phyloP scores from a whole-genome alignment of 2,797 vertebrate species.

The Phalloptychus januarius region DNA sequence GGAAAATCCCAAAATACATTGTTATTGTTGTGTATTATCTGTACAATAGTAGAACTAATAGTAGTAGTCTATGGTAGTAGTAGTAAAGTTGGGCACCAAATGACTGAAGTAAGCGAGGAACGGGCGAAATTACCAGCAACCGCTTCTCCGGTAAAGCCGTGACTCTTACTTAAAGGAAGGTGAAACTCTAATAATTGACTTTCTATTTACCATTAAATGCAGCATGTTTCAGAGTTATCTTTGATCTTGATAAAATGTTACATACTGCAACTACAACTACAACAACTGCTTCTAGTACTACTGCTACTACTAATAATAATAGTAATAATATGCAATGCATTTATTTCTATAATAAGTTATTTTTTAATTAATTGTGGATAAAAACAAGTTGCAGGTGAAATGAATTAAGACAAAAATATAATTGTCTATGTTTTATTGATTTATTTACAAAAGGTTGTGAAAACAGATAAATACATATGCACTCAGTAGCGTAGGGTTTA shows the following conservation, averaged over 20 bases:
- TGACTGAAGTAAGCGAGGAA: background rate
- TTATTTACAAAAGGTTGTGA: conserved; percentile 61
- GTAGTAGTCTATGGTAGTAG: background rate
- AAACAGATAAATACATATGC: conserved; percentile 35
- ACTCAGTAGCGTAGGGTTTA: background rate
- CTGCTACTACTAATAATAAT: no score
- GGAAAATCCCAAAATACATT: background rate
- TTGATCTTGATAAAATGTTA: background rate
- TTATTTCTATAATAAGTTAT: no score
- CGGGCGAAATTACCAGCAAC: background rate
- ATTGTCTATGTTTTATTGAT: conserved; percentile 24
- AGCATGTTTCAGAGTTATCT: background rate
- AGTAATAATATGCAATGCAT: no score
- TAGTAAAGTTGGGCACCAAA: background rate
- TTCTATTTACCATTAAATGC: background rate
- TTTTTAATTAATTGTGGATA: background rate
- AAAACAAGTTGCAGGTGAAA: background rate
- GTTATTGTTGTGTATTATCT: background rate
- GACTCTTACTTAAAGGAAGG: background rate
- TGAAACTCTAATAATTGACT: background rate
- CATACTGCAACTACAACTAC: background rate
- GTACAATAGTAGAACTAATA: no score
- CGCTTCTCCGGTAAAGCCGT: background rate
- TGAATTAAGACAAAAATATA: background rate
- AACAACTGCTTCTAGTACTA: background rate